Evolutionary conservation across 1,140 invertebrate genomes (phyloP), one percentile per base, ranked within the genome.

Genomic region (Globodera ellingtonae): DNA sequence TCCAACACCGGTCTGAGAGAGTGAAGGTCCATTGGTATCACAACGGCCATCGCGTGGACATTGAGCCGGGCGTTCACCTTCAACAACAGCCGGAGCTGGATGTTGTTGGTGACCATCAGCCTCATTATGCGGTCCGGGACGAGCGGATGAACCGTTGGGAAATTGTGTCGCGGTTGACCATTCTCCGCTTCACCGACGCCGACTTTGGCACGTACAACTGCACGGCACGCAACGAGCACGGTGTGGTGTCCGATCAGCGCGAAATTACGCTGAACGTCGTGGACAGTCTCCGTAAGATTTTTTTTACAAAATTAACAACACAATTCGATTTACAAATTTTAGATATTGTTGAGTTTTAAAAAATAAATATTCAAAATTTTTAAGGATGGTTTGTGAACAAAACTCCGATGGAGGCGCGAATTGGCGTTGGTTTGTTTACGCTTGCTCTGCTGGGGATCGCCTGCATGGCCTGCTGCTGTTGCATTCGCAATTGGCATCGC

Each of bases 171-270:
- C 71, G 73, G n/a, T 48, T 70, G n/a, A 79, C 47, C 56, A 72
- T 62, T 18, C 47, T 52, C 3, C 10, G 59, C n/a, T 56, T 56
- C 65, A 35, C 65, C 5, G 75, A 77, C 65, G 62, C 65, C 18
- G 75, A 77, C 66, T 72, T 18, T 35, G 78, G 79, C 6, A 21
- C 56, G 18, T 80, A 72, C 69, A 80, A 80, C 50, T 80, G 79
- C 50, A 62, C 79, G 18, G 79, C 79, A n/a, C 73, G 72, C 10
- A 80, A 80, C n/a, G 79, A 80, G n/a, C 67, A 66, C 50, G 79
- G 79, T 1, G 46, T 66, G 52, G 48, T 15, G 6, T 80, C 48
- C 15, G 79, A 78, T 21, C 59, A 80, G 35, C 47, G 62, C 13
- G 56, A 74, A 75, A 8, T 80, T 8, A 4, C n/a, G 5, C 24